A percentile compares a stretch with the other conserved stretches of the same genome.
phyloP scores from a whole-genome alignment of 2,888 invertebrate species.

The Andrena bucephala region DNA sequence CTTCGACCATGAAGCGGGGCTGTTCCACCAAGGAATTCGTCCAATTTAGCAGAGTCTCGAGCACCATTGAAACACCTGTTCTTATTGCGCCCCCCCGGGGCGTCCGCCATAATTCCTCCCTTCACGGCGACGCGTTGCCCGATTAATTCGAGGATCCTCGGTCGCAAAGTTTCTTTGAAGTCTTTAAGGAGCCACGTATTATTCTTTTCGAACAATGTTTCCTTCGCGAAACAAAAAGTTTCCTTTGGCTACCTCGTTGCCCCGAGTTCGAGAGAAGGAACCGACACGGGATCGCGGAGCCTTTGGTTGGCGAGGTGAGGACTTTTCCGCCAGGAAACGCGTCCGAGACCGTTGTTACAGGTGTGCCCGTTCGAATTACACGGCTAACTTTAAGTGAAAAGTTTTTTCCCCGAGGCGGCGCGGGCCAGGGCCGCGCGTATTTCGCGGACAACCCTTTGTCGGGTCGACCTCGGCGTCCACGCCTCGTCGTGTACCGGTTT shows the following conservation, averaged over 20 bases:
- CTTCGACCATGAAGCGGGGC: neutral
- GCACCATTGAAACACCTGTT: neutral
- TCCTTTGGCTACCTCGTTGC: neutral
- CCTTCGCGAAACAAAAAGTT: conserved; percentile 19
- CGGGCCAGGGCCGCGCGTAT: neutral
- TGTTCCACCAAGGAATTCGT: neutral
- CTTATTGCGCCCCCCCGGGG: neutral
- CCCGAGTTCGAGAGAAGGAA: neutral
- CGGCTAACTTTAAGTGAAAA: conserved; percentile 53
- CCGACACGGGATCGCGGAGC: conserved; percentile 26
- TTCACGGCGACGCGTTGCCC: neutral
- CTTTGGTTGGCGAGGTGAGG: conserved; percentile 18
- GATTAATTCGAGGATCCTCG: neutral
- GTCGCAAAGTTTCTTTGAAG: neutral
- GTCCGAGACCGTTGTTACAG: conserved; percentile 27
- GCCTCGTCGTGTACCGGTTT: conserved; percentile 2
- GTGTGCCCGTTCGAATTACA: conserved; percentile 44
- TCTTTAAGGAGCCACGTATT: neutral
- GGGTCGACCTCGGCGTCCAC: neutral
- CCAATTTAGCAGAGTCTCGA: conserved; percentile 4
- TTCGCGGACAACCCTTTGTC: conserved; percentile 37
- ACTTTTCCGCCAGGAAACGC: conserved; percentile 17
- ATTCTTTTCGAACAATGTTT: neutral
- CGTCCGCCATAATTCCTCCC: neutral
- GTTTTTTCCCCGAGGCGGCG: conserved; percentile 19